Conservation (phyloP, 2,113 vertebrate genomes). For the Dolichallabes microphthalmus region DNA sequence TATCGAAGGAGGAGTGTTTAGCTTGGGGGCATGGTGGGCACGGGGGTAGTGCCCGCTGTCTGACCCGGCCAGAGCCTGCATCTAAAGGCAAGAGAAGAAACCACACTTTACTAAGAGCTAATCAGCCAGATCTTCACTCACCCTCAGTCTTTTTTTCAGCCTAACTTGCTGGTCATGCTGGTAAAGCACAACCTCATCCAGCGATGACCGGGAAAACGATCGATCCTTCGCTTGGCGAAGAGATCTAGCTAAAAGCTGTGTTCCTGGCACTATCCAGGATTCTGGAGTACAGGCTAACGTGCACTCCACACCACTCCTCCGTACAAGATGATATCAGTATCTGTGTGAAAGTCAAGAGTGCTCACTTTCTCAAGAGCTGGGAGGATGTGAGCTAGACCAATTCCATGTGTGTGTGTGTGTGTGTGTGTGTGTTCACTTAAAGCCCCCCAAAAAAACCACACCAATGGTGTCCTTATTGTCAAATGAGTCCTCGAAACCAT, state of each 20-base stretch:
- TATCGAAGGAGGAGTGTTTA: constrained; percentile 86
- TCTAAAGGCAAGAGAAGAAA: constrained; percentile 83
- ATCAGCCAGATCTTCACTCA: constrained; percentile 26
- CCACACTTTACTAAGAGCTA: constrained; percentile 69
- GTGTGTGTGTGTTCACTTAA: not conserved
- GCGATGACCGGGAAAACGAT: not conserved
- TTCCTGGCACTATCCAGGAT: not conserved
- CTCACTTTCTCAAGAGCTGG: constrained; percentile 21
- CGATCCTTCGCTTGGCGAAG: not conserved
- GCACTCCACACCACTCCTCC: constrained; percentile 30
- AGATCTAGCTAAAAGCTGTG: not conserved
- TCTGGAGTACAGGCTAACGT: not conserved
- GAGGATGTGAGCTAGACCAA: constrained; percentile 5
- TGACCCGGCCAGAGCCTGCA: constrained; percentile 96
- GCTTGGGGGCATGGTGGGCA: constrained; percentile 83
- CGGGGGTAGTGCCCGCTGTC: constrained; percentile 85
- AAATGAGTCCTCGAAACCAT: constrained; percentile 1
- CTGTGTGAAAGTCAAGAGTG: constrained; percentile 10
- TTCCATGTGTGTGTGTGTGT: not conserved
- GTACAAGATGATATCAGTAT: constrained; percentile 19
- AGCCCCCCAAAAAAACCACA: constrained; percentile 10
- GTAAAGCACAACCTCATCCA: not conserved
- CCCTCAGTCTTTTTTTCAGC: not conserved
- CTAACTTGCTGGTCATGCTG: not conserved
- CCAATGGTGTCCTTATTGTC: constrained; percentile 15